A percentile compares a stretch with the other conserved stretches of the same genome.
Conservation (phyloP, 1,140 invertebrate species). For the Achroia grisella region DNA sequence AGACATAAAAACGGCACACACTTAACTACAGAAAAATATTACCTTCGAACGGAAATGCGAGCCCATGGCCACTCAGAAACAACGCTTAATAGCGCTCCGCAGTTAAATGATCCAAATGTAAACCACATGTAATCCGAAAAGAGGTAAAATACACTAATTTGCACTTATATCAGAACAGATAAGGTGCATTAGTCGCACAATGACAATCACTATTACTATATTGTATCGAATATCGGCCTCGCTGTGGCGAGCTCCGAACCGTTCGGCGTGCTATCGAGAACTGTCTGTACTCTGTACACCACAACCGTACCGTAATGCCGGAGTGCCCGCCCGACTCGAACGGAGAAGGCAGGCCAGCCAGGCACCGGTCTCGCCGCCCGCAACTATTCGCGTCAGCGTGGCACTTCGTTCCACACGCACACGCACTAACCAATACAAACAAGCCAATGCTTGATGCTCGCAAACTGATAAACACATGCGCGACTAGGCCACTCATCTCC, state of each 20-base stretch:
- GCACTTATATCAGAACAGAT: conserved; percentile 57
- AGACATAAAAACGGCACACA: conserved; percentile 37
- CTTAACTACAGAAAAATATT: conserved; percentile 40
- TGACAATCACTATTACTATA: conserved; percentile 21
- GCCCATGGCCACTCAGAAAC: conserved; percentile 57
- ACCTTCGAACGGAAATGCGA: conserved; percentile 56
- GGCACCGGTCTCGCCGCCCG: conserved; percentile 15
- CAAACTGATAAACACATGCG: conserved; percentile 52
- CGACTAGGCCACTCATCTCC: conserved; percentile 21
- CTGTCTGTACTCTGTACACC: too few relatives aligned
- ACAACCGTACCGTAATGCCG: conserved; percentile 24
- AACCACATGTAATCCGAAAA: conserved; percentile 18
- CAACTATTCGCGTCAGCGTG: conserved; percentile 66
- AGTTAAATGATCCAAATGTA: conserved; percentile 35
- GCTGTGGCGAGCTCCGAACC: conserved; percentile 53
- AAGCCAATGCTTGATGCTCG: conserved; percentile 30
- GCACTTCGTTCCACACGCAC: conserved; percentile 54
- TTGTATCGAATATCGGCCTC: conserved; percentile 42
- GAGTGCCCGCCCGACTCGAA: conserved; percentile 8
- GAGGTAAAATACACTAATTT: conserved; percentile 41
- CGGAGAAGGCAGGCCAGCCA: conserved; percentile 3
- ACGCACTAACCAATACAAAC: conserved; percentile 65
- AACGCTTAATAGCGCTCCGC: conserved; percentile 36
- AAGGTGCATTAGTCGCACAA: conserved; percentile 46
- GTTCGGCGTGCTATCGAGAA: conserved; percentile 42